These are phyloP conservation scores for Iphiclides podalirius DNA, from an alignment of 2,888 invertebrate genomes.

Conservation along the genomic window DNA sequence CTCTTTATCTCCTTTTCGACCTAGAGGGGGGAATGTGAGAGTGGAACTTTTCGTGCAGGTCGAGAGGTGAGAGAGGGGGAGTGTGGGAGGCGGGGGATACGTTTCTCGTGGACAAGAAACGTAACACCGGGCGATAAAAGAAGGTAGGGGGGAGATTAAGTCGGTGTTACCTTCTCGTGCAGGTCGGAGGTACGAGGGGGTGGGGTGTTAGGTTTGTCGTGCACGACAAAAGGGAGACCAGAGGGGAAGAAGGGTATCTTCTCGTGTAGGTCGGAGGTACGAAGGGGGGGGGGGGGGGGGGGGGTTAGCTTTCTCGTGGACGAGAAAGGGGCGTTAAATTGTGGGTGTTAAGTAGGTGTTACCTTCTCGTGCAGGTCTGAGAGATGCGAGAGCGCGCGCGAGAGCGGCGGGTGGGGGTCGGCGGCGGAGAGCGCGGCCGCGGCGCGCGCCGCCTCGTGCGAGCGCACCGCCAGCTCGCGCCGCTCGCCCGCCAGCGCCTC, in stretches of 20 bases:
- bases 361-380: conserved; percentile 92
- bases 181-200: conserved; percentile 94
- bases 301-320: no score
- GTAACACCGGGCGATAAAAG: no score
- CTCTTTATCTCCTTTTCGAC: no score
- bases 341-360: no score
- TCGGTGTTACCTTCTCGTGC: conserved; percentile 87
- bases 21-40: no score
- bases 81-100: conserved; percentile 86
- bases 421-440: conserved; percentile 88
- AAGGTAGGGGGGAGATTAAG: no score
- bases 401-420: conserved; percentile 89
- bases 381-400: conserved; percentile 90
- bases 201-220: no score
- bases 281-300: conserved; percentile 88
- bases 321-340: no score
- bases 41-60: conserved; percentile 91
- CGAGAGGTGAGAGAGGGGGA: conserved; percentile 94
- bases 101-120: no score
- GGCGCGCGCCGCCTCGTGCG: conserved; percentile 92
- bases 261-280: conserved; percentile 93
- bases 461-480: conserved; percentile 88
- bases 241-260: no score
- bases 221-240: no score
- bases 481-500: conserved; percentile 93